phyloP scores from a whole-genome alignment of 2,797 vertebrate genomes.

The Anableps anableps region DNA sequence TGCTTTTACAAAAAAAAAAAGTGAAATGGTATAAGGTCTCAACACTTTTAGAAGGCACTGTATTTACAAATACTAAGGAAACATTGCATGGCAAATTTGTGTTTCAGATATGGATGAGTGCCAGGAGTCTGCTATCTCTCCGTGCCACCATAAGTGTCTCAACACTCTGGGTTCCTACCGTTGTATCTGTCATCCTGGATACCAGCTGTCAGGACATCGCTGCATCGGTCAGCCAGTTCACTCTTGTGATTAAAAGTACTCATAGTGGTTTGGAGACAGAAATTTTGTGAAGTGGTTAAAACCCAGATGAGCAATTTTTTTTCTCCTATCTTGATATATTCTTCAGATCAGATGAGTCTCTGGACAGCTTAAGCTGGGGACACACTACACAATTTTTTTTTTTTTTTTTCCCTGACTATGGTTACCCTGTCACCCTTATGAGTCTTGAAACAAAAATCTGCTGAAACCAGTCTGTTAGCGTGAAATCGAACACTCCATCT shows the following conservation, averaged over 20 bases:
- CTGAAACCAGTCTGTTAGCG: not conserved
- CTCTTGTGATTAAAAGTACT: not conserved
- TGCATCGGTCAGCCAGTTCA: slow-evolving; percentile 80
- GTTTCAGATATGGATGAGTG: slow-evolving; percentile 87
- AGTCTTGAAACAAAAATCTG: not conserved
- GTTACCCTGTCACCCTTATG: not conserved
- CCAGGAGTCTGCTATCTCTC: slow-evolving; percentile 81
- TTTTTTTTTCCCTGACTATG: not conserved
- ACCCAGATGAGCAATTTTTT: not conserved
- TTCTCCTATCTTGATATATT: not conserved
- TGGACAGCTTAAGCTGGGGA: not conserved
- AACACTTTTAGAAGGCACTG: not conserved
- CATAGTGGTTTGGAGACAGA: no score
- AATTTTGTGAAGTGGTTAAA: not conserved
- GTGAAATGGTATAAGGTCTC: not conserved
- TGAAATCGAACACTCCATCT: not conserved
- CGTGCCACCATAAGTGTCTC: slow-evolving; percentile 86
- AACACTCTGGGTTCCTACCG: slow-evolving; percentile 86
- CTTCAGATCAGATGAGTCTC: not conserved
- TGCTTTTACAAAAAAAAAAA: not conserved
- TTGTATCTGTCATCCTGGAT: slow-evolving; percentile 84
- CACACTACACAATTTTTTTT: not conserved
- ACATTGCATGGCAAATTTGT: slow-evolving; percentile 24
- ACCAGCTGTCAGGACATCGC: slow-evolving; percentile 82
- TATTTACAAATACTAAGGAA: slow-evolving; percentile 7